Evolutionary conservation across 2,888 invertebrate genomes (phyloP), one percentile per base, ranked within the genome.

Genomic region (Gryllus longicercus): DNA sequence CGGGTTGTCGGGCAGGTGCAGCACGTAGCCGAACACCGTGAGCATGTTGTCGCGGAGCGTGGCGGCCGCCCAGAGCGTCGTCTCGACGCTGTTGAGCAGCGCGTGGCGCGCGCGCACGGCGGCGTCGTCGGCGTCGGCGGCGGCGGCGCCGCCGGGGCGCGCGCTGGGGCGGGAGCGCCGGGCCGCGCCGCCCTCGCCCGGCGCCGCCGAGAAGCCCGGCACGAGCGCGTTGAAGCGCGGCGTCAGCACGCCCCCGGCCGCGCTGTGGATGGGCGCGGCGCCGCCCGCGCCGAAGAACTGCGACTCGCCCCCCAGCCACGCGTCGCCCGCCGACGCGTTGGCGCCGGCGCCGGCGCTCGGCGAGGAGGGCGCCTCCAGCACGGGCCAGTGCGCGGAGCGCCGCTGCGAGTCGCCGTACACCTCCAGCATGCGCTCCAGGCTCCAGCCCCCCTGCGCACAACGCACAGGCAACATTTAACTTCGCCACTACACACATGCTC

Each of bases 41-140:
- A 84, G 82, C 50, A 85, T 84, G 80, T 85, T 84, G 80, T 85
- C 84, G 74, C 84, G 83, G 51, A 84, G 77, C n/a, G 83, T 84
- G 77, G 82, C 81, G 38, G 84, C 83, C 4, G 74, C 74, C 79
- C 79, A 79, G 11, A 79, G 79, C 51, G 49, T 63, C 18, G 51
- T 63, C 77, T 76, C 51, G 11, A 79, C 50, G 25, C 49, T 0
- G n/a, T 63, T 63, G 63, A 63, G 63, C 8, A 63, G n/a, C 14
- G n/a, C 63, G n/a, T 63, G 63, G 14, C n/a, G 14, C 63, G n/a
- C n/a, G 63, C 63, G 63, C 0, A 63, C n/a, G 63, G 16, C 12
- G 11, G 16, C 16, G 12, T 0, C 12, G 3, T 2, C 12, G 3
- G 16, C 16, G 18, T 2, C 51, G 2, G 2, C 51, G 2, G 2